Base-by-base conservation (phyloP, 2,797 vertebrate species). In the Potorous gilbertii region DNA sequence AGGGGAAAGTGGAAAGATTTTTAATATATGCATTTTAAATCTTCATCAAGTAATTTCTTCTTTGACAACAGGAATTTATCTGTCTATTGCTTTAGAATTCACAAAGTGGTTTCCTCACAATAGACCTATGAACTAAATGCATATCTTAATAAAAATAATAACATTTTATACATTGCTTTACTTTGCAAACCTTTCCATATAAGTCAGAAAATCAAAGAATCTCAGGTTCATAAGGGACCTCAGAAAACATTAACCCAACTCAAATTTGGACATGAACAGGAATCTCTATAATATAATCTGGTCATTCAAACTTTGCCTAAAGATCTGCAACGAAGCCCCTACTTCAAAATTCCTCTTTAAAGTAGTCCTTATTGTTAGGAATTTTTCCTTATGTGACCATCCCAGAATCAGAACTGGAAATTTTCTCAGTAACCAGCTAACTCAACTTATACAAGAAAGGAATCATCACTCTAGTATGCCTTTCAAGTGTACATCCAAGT, bases 1-100 rank as follows among this genome's bases (percentile, higher is more conserved):
- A 95, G 92, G 50, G 94, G 54, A 81, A 9, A 81, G 46, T 46
- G 74, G 40, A 97, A 91, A 94, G 96, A 94, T 31, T 95, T 4
- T 91, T 87, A 52, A n/a, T 55, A 93, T 89, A 92, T 16, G 52
- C 91, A 94, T 92, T 94, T 91, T 94, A 90, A 94, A 95, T 55
- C 46, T 87, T 29, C 87, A 66, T 92, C 62, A 93, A 95, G 94
- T 95, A 55, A 46, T 93, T 57, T 28, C 18, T 81, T 81, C 74
- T 81, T 96, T 92, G 92, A 93, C 66, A 97, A 27, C 54, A 59
- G 27, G 52, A 95, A 66, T 92, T 95, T 89, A 40, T 40, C 5
- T 81, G 21, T 74, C 18, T 81, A 11, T 27, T 24, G 2, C n/a
- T 81, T 46, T 81, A 27, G 9, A 81, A 81, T 81, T 81, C 46